Conservation (phyloP, 1,140 invertebrate species). For the Pteromalus puparum region DNA sequence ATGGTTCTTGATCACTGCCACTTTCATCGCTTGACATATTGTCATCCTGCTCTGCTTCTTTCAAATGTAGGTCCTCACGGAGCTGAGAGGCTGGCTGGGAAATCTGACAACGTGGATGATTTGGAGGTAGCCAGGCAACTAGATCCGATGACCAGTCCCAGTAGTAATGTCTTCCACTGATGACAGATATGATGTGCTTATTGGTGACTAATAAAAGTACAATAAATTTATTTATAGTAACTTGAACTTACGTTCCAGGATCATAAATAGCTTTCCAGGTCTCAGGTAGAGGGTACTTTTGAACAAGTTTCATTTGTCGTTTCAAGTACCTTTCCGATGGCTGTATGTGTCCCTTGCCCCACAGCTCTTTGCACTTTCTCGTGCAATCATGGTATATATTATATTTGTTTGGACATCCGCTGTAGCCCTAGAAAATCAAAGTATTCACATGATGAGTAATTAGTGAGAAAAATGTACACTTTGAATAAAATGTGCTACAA, state of each 20-base stretch:
- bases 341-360: conserved; percentile 85
- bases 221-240: neutral
- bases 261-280: conserved; percentile 97
- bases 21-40: conserved; percentile 72
- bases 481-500: conserved; percentile 31
- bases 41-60: conserved; percentile 74
- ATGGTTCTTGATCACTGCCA: conserved; percentile 69
- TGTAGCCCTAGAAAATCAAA: conserved; percentile 76
- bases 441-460: neutral
- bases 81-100: conserved; percentile 89
- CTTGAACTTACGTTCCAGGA: conserved; percentile 82
- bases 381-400: conserved; percentile 97
- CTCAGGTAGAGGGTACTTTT: conserved; percentile 93
- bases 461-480: neutral
- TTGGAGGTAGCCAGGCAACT: conserved; percentile 95
- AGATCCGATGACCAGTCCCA: conserved; percentile 95
- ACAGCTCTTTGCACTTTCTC: conserved; percentile 91
- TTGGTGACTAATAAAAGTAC: neutral
- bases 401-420: conserved; percentile 96
- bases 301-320: conserved; percentile 85
- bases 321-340: conserved; percentile 86
- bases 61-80: conserved; percentile 80
- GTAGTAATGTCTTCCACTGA: conserved; percentile 92
- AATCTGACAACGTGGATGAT: conserved; percentile 90
- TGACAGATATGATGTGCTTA: conserved; percentile 35